phyloP scores from a whole-genome alignment of 2,888 invertebrate species.

The Sarcophaga carnaria region DNA sequence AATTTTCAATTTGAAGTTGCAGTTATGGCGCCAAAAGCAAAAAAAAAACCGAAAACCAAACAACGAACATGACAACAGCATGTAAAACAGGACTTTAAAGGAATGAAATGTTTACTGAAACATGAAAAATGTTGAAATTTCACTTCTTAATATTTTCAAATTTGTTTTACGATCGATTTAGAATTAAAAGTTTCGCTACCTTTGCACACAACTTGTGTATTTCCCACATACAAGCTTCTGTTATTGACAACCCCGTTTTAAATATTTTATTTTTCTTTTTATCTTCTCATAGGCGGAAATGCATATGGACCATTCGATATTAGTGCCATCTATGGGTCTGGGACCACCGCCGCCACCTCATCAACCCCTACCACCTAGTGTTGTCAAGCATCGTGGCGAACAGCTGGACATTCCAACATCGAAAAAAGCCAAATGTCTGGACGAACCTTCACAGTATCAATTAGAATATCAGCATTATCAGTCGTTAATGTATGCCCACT shows the following conservation, averaged over 20 bases:
- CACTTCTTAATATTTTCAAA: no score
- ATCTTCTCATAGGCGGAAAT: slow-evolving; percentile 77
- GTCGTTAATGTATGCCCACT: slow-evolving; percentile 78
- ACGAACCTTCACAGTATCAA: slow-evolving; percentile 81
- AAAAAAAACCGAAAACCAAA: slow-evolving; percentile 1
- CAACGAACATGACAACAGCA: not conserved
- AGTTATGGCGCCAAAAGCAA: slow-evolving; percentile 65
- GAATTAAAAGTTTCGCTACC: no score
- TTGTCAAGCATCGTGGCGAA: slow-evolving; percentile 81
- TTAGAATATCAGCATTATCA: slow-evolving; percentile 81
- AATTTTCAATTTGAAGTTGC: slow-evolving; percentile 63
- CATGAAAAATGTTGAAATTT: no score
- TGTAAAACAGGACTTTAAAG: not conserved
- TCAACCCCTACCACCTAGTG: slow-evolving; percentile 59
- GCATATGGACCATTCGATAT: slow-evolving; percentile 75
- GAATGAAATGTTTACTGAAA: not conserved
- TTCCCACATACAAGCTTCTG: no score
- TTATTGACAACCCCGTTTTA: no score
- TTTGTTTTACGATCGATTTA: no score
- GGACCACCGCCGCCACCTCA: slow-evolving; percentile 65
- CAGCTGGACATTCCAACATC: slow-evolving; percentile 85
- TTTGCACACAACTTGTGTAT: no score
- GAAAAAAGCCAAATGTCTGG: slow-evolving; percentile 85
- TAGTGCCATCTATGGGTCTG: slow-evolving; percentile 70
- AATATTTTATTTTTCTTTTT: slow-evolving; percentile 23